Percentiles rank a stretch among this genome's conserved stretches.
phyloP scores from a whole-genome alignment of 1,140 invertebrate species.

The Pristionchus pacificus region DNA sequence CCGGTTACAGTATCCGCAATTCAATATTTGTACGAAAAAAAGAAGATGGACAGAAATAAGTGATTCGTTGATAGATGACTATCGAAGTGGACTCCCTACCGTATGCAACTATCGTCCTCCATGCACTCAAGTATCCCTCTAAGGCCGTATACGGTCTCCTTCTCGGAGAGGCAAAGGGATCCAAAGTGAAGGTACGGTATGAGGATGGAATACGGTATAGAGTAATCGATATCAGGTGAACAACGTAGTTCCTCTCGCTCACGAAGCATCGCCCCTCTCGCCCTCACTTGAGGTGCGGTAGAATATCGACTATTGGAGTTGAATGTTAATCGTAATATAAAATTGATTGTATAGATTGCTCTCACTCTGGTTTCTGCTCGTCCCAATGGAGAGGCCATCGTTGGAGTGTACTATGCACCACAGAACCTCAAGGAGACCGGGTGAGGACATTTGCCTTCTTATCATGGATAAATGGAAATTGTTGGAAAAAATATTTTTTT shows the following conservation, averaged over 20 bases:
- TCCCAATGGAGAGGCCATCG: neutral
- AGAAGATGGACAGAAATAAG: neutral
- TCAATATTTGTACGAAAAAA: neutral
- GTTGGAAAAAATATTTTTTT: too few relatives aligned
- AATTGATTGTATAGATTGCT: constrained; percentile 17
- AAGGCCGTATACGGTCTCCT: constrained; percentile 25
- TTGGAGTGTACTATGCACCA: constrained; percentile 11
- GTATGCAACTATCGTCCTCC: constrained; percentile 24
- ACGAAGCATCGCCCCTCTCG: constrained; percentile 23
- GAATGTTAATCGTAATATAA: neutral
- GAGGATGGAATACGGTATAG: neutral
- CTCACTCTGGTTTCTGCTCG: constrained; percentile 9
- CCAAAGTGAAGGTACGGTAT: constrained; percentile 17
- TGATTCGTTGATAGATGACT: too few relatives aligned
- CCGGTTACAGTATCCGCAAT: neutral
- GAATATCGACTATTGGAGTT: neutral
- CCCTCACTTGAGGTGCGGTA: neutral
- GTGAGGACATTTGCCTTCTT: too few relatives aligned
- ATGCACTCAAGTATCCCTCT: constrained; percentile 25
- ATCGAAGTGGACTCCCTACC: constrained; percentile 7
- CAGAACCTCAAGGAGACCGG: neutral
- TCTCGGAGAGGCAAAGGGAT: constrained; percentile 15
- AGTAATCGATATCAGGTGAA: constrained; percentile 17
- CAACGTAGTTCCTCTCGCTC: constrained; percentile 18
- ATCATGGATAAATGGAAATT: too few relatives aligned